A percentile compares a stretch with the other conserved stretches of the same genome.
These are phyloP conservation scores for Vidua macroura DNA, from an alignment of 2,113 vertebrate species.

Conservation along the genomic window DNA sequence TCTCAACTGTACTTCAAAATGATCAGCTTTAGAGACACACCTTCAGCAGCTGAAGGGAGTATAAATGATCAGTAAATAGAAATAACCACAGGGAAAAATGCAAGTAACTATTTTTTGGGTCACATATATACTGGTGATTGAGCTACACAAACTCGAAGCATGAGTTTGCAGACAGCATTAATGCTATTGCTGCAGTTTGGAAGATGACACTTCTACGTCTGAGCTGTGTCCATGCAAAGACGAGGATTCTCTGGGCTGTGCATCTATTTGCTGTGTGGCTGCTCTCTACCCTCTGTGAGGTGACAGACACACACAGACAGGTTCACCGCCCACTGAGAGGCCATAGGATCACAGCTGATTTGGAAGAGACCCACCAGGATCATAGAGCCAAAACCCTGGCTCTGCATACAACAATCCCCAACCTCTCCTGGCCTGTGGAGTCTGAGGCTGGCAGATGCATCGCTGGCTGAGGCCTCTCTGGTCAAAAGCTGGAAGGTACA, in stretches of 20 bases:
- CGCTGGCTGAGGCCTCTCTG: background rate
- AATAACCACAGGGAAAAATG: background rate
- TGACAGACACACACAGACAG: background rate
- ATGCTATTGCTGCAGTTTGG: background rate
- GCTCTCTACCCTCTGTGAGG: background rate
- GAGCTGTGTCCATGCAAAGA: accelerated
- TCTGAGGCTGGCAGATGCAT: background rate
- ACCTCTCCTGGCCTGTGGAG: accelerated
- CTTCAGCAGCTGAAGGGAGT: background rate
- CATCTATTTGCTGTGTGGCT: background rate
- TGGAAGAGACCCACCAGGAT: background rate
- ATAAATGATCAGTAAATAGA: background rate
- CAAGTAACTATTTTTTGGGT: background rate
- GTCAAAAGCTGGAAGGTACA: background rate
- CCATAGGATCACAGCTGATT: background rate
- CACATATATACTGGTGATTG: background rate
- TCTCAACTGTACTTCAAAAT: background rate
- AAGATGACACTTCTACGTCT: accelerated
- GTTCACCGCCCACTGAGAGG: background rate
- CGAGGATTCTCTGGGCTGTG: accelerated
- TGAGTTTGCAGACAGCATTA: background rate
- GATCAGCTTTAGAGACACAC: background rate
- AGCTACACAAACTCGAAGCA: background rate
- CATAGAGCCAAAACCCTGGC: background rate
- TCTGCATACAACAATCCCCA: background rate